phyloP scores from a whole-genome alignment of 2,888 invertebrate genomes.

The Aphidoletes aphidimyza region DNA sequence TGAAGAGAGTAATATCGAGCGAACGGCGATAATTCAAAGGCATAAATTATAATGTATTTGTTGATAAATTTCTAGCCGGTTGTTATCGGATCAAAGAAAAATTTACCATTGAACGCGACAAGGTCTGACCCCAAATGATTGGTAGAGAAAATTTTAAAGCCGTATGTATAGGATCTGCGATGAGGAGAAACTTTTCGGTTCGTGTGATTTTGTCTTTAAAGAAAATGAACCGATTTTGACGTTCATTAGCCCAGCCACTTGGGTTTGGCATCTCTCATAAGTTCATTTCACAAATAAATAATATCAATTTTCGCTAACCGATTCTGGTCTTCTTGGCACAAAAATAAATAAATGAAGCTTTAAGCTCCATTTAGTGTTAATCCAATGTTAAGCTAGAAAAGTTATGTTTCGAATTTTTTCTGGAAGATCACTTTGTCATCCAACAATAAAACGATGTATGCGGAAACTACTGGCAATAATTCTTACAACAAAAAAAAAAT shows the following conservation, averaged over 20 bases:
- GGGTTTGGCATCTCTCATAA: neutral
- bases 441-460: no score
- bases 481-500: no score
- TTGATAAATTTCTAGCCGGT: no score
- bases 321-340: neutral
- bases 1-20: no score
- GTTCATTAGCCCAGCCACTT: constrained; percentile 8
- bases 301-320: neutral
- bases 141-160: neutral
- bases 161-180: neutral
- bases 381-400: no score
- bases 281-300: neutral
- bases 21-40: no score
- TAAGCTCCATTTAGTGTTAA: no score
- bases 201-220: constrained; percentile 26
- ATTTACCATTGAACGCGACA: neutral
- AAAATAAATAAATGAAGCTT: neutral
- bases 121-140: neutral
- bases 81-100: no score
- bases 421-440: no score
- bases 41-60: no score
- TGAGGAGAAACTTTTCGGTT: neutral
- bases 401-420: no score
- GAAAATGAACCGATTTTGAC: neutral
- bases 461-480: no score